These are phyloP conservation scores for Brachypterus glaber DNA, from an alignment of 2,888 invertebrate genomes.

Conservation along the genomic window DNA sequence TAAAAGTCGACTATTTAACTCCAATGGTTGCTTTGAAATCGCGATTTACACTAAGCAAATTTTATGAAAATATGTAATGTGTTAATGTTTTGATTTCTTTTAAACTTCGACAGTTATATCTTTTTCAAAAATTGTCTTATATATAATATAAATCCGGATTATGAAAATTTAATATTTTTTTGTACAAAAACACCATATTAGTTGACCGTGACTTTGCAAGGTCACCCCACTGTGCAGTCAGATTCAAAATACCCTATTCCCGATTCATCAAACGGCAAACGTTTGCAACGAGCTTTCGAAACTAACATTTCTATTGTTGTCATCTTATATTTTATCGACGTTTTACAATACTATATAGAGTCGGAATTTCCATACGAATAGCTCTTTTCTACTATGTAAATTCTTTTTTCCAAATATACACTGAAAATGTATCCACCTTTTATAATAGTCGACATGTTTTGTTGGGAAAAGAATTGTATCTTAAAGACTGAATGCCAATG, in stretches of 20 bases:
- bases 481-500: slow-evolving; percentile 26
- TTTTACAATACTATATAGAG: slow-evolving; percentile 38
- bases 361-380: slow-evolving; percentile 42
- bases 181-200: too few species aligned
- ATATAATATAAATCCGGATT: too few species aligned
- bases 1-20: too few species aligned
- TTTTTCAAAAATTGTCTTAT: too few species aligned
- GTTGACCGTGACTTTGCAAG: too few species aligned
- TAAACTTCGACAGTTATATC: too few species aligned
- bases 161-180: too few species aligned
- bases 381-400: slow-evolving; percentile 41
- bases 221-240: too few species aligned
- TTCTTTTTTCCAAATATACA: slow-evolving; percentile 37
- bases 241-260: slow-evolving; percentile 37
- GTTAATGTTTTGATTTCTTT: too few species aligned
- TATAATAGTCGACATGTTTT: slow-evolving; percentile 35
- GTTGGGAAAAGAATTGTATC: slow-evolving; percentile 29
- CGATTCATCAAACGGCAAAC: slow-evolving; percentile 34
- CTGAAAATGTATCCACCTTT: slow-evolving; percentile 40
- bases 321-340: slow-evolving; percentile 43
- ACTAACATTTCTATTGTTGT: slow-evolving; percentile 40
- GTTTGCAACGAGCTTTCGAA: slow-evolving; percentile 34
- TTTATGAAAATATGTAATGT: too few species aligned
- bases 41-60: too few species aligned
- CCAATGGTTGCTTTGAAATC: too few species aligned